Evolutionary conservation across 1,140 invertebrate species (phyloP), one percentile per base, ranked within the genome.

Genomic region (Potamilus streckersoni): DNA sequence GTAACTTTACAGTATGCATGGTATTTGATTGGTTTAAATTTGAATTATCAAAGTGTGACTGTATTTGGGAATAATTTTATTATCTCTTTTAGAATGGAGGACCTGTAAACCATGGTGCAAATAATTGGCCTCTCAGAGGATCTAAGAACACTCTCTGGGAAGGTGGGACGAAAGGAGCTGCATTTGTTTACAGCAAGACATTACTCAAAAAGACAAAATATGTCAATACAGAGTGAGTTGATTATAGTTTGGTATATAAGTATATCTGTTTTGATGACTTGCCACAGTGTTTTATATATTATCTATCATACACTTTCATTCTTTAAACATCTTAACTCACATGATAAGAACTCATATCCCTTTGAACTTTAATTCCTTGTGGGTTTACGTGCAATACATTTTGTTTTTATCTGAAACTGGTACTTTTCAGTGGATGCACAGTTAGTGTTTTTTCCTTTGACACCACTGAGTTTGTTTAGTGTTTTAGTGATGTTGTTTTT

Each of bases 81-180:
- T 13, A 57, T 19, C 62, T 38, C 19, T 62, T 55, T 15, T 59
- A 86, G 85, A 89, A 89, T 73, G 88, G 88, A 11, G 88, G 87
- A 0, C 82, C 84, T n/a, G 79, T 80, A 11, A 31, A 74, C 15
- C 61, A 49, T 49, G 86, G 72, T 14, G 79, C 60, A 17, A 80
- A 80, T 76, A 80, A 82, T 66, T 76, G 55, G 58, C 81, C 81
- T 49, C 64, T 82, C 6, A 49, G 81, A 20, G 81, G 81, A 14
- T 76, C 63, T 23, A 82, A 82, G 71, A 62, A 61, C 31, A 82
- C 81, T 5, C 49, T 76, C 16, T 82, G 76, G 76, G 79, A 82
- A 63, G 81, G 81, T n/a, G 81, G 81, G n/a, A 80, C 76, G 20
- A 74, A 73, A 59, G 76, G 68, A 14, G 68, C 65, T 2, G 71